Base-by-base conservation (phyloP, 2,113 vertebrate species). In the Syrmaticus mikado region DNA sequence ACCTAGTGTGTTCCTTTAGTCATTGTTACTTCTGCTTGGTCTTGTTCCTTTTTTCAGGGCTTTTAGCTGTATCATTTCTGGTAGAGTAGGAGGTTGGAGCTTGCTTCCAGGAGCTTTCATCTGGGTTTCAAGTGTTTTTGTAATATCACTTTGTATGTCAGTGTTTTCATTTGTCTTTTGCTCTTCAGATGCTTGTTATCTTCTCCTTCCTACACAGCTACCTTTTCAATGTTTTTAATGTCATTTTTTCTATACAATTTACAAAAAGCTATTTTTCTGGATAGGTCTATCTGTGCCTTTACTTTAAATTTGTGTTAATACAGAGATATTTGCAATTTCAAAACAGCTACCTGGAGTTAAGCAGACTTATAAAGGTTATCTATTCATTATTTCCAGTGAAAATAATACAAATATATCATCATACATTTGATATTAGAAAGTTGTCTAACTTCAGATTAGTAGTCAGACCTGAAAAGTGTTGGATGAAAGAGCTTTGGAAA, bases 311-410 rank as follows among this genome's bases (percentile, higher is more conserved):
- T 57, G 14, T 82, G 27, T 84, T 86, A 75, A 73, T 79, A 53
- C n/a, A 85, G n/a, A 64, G 36, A 18, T 73, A 14, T 61, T 74
- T 82, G 20, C 53, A 70, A 38, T 41, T 79, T 84, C 78, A 85
- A 76, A 75, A 68, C 27, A 79, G 13, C 46, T 66, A 16, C 24
- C 13, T 3, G 24, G 30, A 76, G 27, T 78, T 77, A 93, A 86
- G 84, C 68, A 92, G 92, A 43, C 74, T 90, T 92, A 53, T 89
- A 90, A 93, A 86, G 62, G 66, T 84, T 87, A 57, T 27, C 16
- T 67, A 22, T 67, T 77, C 9, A 55, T 71, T 87, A 61, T 90
- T 89, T 92, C 28, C 45, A 64, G 45, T 76, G 32, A 80, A 87
- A 89, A 38, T 82, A n/a, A 41, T 91, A 25, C 21, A 87, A 68